Base-by-base conservation (phyloP, 2,113 vertebrate species). In the Pardalotus punctatus region DNA sequence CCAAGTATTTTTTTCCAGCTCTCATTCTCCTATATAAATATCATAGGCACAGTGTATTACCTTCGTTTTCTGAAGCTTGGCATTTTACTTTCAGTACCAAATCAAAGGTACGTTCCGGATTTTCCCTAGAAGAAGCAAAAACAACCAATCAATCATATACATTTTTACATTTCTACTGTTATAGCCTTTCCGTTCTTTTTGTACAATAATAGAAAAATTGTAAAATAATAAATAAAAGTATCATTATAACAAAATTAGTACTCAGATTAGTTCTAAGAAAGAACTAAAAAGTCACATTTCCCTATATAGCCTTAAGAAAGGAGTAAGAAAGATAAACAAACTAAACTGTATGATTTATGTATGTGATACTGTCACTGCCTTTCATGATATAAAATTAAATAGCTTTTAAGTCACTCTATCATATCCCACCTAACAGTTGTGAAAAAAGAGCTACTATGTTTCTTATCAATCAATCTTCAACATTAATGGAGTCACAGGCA, bases 31-130 rank as follows among this genome's bases (percentile, higher is more conserved):
- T n/a, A 65, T 51, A 45, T n/a, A 86, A 60, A 19, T 56, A 61
- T 14, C 35, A 64, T 2, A 78, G 10, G 10, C 36, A 47, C 2
- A 1, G 67, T 36, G 15, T 13, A 45, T 96, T 99, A 99, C 99
- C 99, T 98, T 99, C 99, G 47, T 99, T 98, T 98, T 99, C 99
- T 84, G 99, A 98, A 56, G 98, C 53, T 50, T 98, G 99, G 90
- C 99, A 99, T 74, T 98, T 98, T 98, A 99, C 99, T 96, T 99
- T 99, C 93, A 99, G 88, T 60, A 99, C 98, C 98, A 99, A 98
- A 97, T 99, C 99, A 98, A 99, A 99, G 24, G 98, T 99, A 97
- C 98, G 98, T 81, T 99, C 98, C 94, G 99, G 99, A 96, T 99
- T 99, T 98, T 99, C 99, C 98, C 99, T 99, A 95, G 80, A 97